These are phyloP conservation scores for Cricetomys ansorgei DNA, from an alignment of 2,113 vertebrate genomes.

Conservation along the genomic window DNA sequence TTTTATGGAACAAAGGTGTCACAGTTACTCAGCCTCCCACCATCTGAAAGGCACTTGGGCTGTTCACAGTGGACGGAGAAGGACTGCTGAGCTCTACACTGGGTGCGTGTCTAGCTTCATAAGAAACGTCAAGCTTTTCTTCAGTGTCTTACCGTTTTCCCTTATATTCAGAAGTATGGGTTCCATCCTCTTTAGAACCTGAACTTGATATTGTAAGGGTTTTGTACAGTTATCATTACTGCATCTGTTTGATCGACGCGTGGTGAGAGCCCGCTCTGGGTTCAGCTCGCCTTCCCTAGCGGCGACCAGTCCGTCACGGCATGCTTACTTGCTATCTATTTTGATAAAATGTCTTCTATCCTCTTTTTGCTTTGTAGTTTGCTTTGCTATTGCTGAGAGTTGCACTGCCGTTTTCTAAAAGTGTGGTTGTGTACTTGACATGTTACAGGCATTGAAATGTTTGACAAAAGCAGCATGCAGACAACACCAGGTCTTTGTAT, in stretches of 20 bases:
- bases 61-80: background rate
- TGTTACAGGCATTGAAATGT: background rate
- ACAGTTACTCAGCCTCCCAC: background rate
- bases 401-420: conserved; percentile 7
- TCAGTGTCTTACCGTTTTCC: background rate
- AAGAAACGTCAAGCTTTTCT: background rate
- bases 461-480: background rate
- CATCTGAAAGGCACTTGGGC: background rate
- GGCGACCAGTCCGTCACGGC: background rate
- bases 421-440: background rate
- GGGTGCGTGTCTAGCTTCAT: background rate
- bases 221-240: background rate
- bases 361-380: background rate
- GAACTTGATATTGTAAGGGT: background rate
- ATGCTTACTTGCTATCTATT: background rate
- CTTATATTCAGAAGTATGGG: background rate
- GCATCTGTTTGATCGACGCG: background rate
- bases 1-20: background rate
- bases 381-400: background rate
- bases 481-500: background rate
- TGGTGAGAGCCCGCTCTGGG: background rate
- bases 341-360: background rate
- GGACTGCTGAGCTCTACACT: background rate
- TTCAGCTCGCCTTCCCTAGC: background rate
- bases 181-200: background rate